phyloP scores from a whole-genome alignment of 2,113 vertebrate species.

The Otocyon megalotis region DNA sequence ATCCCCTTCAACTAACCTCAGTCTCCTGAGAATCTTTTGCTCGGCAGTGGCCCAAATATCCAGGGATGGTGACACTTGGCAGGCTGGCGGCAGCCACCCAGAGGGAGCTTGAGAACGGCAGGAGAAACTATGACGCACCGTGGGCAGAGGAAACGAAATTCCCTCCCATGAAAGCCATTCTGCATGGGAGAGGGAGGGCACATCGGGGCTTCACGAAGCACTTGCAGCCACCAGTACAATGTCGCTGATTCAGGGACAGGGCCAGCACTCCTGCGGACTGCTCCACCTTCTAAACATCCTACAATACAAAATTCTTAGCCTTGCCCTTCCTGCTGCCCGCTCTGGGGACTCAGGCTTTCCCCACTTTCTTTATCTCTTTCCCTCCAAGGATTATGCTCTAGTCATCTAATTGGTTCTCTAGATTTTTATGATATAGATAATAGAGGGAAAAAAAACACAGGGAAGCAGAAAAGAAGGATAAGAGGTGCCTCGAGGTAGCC shows the following conservation, averaged over 20 bases:
- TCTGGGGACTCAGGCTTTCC: background rate
- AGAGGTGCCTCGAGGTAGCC: background rate
- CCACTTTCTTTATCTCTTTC: background rate
- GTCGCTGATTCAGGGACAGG: too few relatives aligned
- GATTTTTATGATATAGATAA: conserved; percentile 22
- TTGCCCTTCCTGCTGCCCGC: background rate
- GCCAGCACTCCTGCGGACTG: fast-evolving
- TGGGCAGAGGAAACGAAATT: background rate
- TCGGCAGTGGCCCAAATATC: background rate
- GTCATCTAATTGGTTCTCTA: background rate
- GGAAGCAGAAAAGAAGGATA: background rate
- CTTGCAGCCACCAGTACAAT: fast-evolving
- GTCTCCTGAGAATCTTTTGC: background rate
- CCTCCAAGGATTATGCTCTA: background rate
- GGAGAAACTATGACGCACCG: background rate
- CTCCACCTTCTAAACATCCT: background rate
- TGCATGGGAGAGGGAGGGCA: background rate
- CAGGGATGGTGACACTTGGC: background rate
- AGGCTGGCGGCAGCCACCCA: background rate
- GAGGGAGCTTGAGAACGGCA: background rate
- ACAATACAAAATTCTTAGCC: background rate
- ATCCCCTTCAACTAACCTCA: background rate
- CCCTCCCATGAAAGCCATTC: background rate
- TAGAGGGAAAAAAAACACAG: background rate
- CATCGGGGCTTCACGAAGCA: fast-evolving